Conservation (phyloP, 2,113 vertebrate genomes). For the Zapus hudsonius region DNA sequence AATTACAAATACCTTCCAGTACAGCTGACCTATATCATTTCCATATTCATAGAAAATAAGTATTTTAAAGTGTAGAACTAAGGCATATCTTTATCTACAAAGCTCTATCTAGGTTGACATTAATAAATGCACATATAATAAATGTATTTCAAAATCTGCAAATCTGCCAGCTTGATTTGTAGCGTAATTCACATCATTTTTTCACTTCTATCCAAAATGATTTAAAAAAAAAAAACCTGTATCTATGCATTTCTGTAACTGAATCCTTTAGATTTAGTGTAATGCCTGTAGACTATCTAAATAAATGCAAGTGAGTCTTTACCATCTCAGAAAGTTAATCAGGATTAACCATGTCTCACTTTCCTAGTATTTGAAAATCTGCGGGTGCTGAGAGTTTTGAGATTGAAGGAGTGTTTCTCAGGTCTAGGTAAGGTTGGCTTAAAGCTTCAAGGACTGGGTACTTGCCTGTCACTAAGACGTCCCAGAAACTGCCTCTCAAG, state of each 20-base stretch:
- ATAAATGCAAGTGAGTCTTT: background rate
- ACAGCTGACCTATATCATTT: background rate
- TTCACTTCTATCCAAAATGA: background rate
- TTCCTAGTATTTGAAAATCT: background rate
- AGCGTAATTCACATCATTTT: background rate
- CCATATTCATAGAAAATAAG: background rate
- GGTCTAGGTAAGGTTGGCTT: too few species aligned
- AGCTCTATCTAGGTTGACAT: conserved; percentile 11
- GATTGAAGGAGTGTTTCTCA: too few species aligned
- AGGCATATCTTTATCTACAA: background rate
- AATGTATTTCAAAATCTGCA: background rate
- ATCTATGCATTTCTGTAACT: background rate
- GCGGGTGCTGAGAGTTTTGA: background rate
- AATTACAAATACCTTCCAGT: too few species aligned
- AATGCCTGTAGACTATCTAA: background rate
- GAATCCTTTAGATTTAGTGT: background rate
- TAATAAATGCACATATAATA: background rate
- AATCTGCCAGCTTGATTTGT: background rate
- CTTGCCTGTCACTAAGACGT: too few species aligned
- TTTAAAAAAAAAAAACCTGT: background rate
- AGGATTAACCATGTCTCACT: background rate
- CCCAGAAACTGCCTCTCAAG: too few species aligned
- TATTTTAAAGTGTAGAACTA: background rate
- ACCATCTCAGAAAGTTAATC: background rate
- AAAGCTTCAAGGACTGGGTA: too few species aligned